Evolutionary conservation across 2,797 vertebrate species (phyloP).

Genomic region (Sebastes melanostomus): DNA sequence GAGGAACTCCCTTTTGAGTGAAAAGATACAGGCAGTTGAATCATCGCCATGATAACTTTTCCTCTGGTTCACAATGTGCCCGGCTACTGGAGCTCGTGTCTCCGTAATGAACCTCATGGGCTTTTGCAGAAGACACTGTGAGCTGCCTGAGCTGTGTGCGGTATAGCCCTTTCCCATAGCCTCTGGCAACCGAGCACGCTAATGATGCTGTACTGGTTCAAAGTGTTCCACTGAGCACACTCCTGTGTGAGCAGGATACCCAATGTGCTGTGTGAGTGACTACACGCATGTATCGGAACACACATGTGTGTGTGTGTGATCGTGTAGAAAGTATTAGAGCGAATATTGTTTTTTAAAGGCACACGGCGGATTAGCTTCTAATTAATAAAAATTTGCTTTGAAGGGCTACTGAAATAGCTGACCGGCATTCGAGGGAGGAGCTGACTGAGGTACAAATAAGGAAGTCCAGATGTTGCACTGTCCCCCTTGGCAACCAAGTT

Average conservation of each 20-base stretch:
- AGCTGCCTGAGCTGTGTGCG: slow-evolving; percentile 72
- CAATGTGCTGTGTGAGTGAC: not conserved
- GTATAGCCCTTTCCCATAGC: slow-evolving; percentile 73
- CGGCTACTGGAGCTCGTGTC: slow-evolving; percentile 71
- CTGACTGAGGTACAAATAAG: slow-evolving; percentile 41
- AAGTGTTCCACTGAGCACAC: slow-evolving; percentile 72
- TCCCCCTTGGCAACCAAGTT: slow-evolving; percentile 14
- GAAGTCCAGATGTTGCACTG: slow-evolving; percentile 31
- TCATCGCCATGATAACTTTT: slow-evolving; percentile 80
- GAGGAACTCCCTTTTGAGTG: slow-evolving; percentile 76
- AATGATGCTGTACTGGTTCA: slow-evolving; percentile 79
- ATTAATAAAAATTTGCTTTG: slow-evolving; percentile 45
- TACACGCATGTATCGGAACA: not conserved
- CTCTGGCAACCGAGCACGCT: slow-evolving; percentile 75
- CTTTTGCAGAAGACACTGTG: slow-evolving; percentile 69
- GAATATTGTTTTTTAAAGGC: slow-evolving; percentile 17
- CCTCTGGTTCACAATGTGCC: slow-evolving; percentile 72
- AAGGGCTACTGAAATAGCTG: slow-evolving; percentile 55
- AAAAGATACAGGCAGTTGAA: slow-evolving; percentile 76
- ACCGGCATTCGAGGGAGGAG: slow-evolving; percentile 30
- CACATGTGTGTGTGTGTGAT: not conserved
- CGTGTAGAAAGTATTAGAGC: not conserved
- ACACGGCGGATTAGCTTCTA: slow-evolving; percentile 28
- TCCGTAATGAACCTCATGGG: slow-evolving; percentile 84
- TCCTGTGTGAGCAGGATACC: slow-evolving; percentile 54